phyloP scores from a whole-genome alignment of 35 echinoderm and acorn worm species.

The Holothuria glaberrima region DNA sequence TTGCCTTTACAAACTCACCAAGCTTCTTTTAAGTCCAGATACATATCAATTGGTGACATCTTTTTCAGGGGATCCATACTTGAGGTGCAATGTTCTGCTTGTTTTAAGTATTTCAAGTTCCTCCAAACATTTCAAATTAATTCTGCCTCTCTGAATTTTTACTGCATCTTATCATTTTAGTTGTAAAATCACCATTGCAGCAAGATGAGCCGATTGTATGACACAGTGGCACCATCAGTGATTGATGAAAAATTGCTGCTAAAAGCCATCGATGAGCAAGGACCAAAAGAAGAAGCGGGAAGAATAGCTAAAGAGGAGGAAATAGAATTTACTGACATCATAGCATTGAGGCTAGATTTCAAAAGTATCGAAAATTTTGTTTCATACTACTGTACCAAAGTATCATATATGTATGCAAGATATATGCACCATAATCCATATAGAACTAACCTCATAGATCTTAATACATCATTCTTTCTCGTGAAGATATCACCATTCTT shows the following conservation, averaged over 20 bases:
- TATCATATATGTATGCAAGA: too few relatives aligned
- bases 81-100: too few relatives aligned
- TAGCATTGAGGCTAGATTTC: slow-evolving; percentile 91
- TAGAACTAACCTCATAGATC: too few relatives aligned
- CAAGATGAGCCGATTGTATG: slow-evolving; percentile 95
- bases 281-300: slow-evolving; percentile 98
- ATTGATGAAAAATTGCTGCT: slow-evolving; percentile 96
- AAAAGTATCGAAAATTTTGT: slow-evolving; percentile 98
- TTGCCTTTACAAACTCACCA: too few relatives aligned
- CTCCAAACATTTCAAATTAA: not conserved
- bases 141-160: not conserved
- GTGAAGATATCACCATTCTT: too few relatives aligned
- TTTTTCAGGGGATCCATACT: too few relatives aligned
- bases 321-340: slow-evolving; percentile 93
- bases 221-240: slow-evolving; percentile 96
- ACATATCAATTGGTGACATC: too few relatives aligned
- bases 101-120: not conserved
- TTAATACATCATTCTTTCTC: too few relatives aligned
- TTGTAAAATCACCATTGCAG: not conserved
- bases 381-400: too few relatives aligned
- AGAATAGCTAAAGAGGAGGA: slow-evolving; percentile 94
- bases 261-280: slow-evolving; percentile 96
- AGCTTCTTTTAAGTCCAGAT: too few relatives aligned
- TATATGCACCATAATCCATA: too few relatives aligned
- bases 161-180: not conserved